Percentiles rank a stretch among this genome's conserved stretches.
Evolutionary conservation across 1,140 invertebrate species (phyloP).

Genomic region (Trichonephila clavata): DNA sequence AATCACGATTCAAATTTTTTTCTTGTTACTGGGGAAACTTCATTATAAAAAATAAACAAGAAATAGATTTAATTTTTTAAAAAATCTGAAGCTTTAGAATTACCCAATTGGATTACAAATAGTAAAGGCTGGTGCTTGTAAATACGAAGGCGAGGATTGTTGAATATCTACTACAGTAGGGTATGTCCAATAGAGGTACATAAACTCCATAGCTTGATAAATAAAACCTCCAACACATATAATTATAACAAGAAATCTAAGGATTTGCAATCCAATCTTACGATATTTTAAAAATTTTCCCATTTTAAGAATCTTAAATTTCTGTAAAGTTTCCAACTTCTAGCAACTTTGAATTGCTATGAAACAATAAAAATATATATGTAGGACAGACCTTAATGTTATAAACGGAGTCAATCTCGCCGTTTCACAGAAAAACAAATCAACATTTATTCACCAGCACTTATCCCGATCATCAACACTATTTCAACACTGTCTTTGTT

Average conservation of each 20-base stretch:
- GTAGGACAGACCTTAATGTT: background rate
- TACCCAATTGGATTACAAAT: constrained; percentile 70
- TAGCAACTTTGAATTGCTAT: background rate
- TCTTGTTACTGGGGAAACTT: background rate
- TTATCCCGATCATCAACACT: too few relatives aligned
- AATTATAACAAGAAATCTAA: constrained; percentile 10
- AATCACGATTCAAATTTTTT: background rate
- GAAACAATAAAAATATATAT: background rate
- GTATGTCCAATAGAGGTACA: constrained; percentile 62
- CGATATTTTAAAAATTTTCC: background rate
- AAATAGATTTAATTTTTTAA: background rate
- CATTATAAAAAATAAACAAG: background rate
- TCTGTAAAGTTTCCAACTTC: background rate
- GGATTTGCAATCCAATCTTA: background rate
- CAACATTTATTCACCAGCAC: too few relatives aligned
- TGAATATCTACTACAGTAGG: constrained; percentile 70
- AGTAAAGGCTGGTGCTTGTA: constrained; percentile 60
- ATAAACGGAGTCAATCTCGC: background rate
- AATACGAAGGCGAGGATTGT: background rate
- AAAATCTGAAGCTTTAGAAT: background rate
- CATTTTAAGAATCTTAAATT: background rate
- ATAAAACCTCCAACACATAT: constrained; percentile 65
- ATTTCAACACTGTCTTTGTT: too few relatives aligned
- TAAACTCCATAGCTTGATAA: constrained; percentile 53
- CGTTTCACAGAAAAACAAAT: background rate